Percentiles rank a stretch among this genome's conserved stretches.
Conservation (phyloP, 2,797 vertebrate species). For the Poeciliopsis presidionis region DNA sequence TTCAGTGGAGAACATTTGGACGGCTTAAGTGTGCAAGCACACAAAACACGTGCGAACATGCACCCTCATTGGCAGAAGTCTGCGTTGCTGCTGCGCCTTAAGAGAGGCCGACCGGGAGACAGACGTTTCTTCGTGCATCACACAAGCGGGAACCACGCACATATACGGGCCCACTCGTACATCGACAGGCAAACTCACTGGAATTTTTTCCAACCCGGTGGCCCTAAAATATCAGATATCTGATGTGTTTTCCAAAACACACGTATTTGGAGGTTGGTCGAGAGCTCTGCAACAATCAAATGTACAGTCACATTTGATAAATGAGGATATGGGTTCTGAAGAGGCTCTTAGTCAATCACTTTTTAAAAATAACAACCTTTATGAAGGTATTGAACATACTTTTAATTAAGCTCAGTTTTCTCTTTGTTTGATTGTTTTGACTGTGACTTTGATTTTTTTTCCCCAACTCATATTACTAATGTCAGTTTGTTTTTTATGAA, state of each 20-base stretch:
- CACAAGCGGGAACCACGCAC: constrained; percentile 41
- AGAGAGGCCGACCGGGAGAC: constrained; percentile 69
- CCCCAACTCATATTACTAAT: background rate
- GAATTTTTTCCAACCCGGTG: constrained; percentile 13
- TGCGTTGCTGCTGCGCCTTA: constrained; percentile 42
- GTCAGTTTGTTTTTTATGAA: background rate
- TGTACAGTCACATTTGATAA: too few relatives aligned
- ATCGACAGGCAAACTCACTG: constrained; percentile 8
- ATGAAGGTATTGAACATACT: background rate
- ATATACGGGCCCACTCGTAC: constrained; percentile 28
- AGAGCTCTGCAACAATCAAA: constrained; percentile 14
- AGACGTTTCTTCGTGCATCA: constrained; percentile 65
- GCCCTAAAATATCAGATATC: constrained; percentile 27
- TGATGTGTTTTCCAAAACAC: constrained; percentile 17
- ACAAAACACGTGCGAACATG: constrained; percentile 46
- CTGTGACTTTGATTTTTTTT: background rate
- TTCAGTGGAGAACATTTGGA: constrained; percentile 75
- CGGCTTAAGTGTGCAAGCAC: constrained; percentile 65
- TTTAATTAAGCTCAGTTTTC: background rate
- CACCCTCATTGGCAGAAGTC: constrained; percentile 50
- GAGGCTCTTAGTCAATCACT: background rate
- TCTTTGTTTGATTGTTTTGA: background rate
- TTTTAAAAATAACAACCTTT: background rate
- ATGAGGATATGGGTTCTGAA: background rate
- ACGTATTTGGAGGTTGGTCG: constrained; percentile 19